phyloP scores from a whole-genome alignment of 2,888 invertebrate species.

The Griposia aprilina region DNA sequence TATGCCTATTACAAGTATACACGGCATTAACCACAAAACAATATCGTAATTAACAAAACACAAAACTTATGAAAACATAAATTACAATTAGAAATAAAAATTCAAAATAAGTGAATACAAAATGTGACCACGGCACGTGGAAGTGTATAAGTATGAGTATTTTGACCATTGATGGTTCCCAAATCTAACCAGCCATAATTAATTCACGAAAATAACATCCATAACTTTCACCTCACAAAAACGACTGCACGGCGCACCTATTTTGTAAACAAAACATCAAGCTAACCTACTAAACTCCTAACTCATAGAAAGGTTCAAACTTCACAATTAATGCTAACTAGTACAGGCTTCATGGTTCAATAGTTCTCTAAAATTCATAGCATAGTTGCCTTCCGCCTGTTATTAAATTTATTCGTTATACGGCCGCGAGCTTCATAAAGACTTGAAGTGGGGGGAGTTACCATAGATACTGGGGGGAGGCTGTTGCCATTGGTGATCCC shows the following conservation, averaged over 20 bases:
- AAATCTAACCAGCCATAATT: not conserved
- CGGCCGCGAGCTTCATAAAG: slow-evolving; percentile 82
- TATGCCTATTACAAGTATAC: too few relatives aligned
- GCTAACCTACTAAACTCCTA: slow-evolving; percentile 58
- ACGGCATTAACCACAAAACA: too few relatives aligned
- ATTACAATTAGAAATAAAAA: too few relatives aligned
- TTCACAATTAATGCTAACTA: slow-evolving; percentile 70
- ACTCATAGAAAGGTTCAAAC: slow-evolving; percentile 49
- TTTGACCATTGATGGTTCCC: not conserved
- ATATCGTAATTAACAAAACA: too few relatives aligned
- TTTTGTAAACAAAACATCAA: slow-evolving; percentile 28
- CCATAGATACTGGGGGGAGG: slow-evolving; percentile 81
- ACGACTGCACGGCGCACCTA: slow-evolving; percentile 25
- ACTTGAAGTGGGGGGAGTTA: slow-evolving; percentile 80
- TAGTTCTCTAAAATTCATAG: slow-evolving; percentile 73
- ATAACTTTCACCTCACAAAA: not conserved
- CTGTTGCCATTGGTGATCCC: slow-evolving; percentile 85
- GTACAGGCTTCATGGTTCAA: slow-evolving; percentile 68
- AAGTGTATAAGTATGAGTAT: not conserved
- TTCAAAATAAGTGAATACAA: too few relatives aligned
- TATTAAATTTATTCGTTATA: slow-evolving; percentile 72
- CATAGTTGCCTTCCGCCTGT: slow-evolving; percentile 73
- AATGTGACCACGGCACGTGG: too few relatives aligned
- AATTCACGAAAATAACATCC: not conserved
- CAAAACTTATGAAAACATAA: too few relatives aligned